A percentile compares a stretch with the other conserved stretches of the same genome.
Conservation (phyloP, 2,113 vertebrate species). For the Cinclus mexicanus region DNA sequence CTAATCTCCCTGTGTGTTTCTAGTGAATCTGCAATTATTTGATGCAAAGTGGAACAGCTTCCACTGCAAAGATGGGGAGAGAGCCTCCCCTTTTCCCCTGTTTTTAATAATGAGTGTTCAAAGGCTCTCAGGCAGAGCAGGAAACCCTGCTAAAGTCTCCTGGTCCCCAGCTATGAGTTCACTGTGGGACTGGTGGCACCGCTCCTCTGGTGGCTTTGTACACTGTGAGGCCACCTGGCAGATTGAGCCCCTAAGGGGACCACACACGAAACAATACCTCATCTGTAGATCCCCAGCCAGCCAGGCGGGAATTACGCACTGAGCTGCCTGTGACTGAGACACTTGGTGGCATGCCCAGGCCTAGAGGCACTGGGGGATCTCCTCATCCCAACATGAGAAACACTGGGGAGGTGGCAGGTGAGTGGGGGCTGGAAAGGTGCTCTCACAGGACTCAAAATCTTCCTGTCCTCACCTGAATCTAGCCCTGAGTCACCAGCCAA, state of each 20-base stretch:
- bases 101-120: neutral
- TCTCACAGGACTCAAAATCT: neutral
- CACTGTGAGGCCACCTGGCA: neutral
- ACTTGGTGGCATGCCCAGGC: neutral
- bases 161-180: neutral
- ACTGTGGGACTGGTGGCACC: neutral
- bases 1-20: neutral
- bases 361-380: neutral
- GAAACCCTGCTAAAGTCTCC: neutral
- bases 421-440: neutral
- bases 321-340: neutral
- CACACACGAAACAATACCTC: conserved; percentile 15
- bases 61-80: neutral
- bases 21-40: conserved; percentile 25
- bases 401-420: neutral
- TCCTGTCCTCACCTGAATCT: rapidly evolving
- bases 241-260: neutral
- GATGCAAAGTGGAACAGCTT: neutral
- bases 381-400: neutral
- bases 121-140: neutral
- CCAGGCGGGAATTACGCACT: neutral
- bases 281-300: neutral
- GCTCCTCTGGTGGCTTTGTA: neutral
- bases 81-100: neutral
- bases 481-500: neutral